Percentiles rank a stretch among this genome's conserved stretches.
These are phyloP conservation scores for Mola mola DNA, from an alignment of 2,113 vertebrate genomes.

Conservation along the genomic window DNA sequence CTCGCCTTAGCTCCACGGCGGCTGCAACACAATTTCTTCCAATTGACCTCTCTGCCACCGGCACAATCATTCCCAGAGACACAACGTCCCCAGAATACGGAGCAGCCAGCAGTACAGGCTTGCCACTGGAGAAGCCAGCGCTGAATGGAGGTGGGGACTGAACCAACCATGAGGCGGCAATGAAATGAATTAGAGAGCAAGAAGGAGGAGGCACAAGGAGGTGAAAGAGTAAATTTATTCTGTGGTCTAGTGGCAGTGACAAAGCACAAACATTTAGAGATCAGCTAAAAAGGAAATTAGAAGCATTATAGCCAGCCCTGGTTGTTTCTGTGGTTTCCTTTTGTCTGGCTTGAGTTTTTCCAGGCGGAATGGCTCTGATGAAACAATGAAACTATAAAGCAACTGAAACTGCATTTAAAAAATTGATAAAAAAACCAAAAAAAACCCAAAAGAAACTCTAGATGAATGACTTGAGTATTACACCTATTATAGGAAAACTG, in stretches of 20 bases:
- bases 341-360: constrained; percentile 47
- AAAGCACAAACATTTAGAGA: constrained; percentile 77
- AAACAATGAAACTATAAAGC: constrained; percentile 27
- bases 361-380: constrained; percentile 31
- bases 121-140: constrained; percentile 36
- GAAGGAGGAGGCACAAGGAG: constrained; percentile 60
- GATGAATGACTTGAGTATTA: constrained; percentile 14
- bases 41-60: constrained; percentile 82
- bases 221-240: constrained; percentile 75
- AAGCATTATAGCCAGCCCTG: constrained; percentile 58
- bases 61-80: constrained; percentile 80
- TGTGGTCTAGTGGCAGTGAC: constrained; percentile 75
- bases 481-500: constrained; percentile 3
- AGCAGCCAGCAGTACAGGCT: constrained; percentile 61
- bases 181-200: constrained; percentile 77
- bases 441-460: neutral
- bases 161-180: constrained; percentile 67
- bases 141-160: constrained; percentile 54
- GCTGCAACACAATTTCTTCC: constrained; percentile 83
- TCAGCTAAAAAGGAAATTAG: constrained; percentile 77
- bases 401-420: constrained; percentile 12
- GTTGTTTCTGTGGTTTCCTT: constrained; percentile 47
- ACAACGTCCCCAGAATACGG: constrained; percentile 74
- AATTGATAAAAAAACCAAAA: constrained; percentile 4
- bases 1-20: constrained; percentile 77